Percentiles rank a stretch among this genome's conserved stretches.
Evolutionary conservation across 2,113 vertebrate species (phyloP).

Genomic region (Dipodomys stephensi): DNA sequence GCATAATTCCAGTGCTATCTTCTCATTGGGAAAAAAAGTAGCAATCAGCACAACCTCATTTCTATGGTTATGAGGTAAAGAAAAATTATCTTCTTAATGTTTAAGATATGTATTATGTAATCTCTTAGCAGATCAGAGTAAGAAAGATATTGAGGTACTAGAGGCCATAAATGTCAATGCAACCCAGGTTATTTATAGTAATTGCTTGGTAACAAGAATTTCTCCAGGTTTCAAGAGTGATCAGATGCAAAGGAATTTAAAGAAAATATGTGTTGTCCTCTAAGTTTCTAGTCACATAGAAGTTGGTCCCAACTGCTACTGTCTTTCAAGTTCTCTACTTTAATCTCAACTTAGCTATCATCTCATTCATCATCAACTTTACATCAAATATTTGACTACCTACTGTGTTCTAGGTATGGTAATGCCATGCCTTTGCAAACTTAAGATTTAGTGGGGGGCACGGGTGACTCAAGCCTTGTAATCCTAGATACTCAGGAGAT

Average conservation of each 20-base stretch:
- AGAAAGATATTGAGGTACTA: neutral
- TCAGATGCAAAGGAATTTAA: neutral
- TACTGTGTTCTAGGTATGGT: neutral
- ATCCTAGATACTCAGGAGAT: no score
- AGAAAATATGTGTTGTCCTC: neutral
- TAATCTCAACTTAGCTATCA: neutral
- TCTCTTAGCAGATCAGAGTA: conserved; percentile 6
- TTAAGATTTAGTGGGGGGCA: neutral
- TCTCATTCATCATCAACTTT: neutral
- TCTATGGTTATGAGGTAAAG: neutral
- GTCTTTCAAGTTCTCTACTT: neutral
- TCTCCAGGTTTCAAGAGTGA: neutral
- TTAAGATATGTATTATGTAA: neutral
- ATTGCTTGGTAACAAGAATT: neutral
- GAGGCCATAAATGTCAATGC: neutral
- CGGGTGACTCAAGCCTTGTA: no score
- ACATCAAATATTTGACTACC: neutral
- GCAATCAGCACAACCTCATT: neutral
- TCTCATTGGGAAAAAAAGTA: neutral
- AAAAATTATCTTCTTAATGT: conserved; percentile 6
- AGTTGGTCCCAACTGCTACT: neutral
- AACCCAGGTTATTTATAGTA: neutral
- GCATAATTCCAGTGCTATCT: neutral
- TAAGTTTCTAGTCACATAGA: neutral
- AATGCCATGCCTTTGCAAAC: neutral